Evolutionary conservation across 2,113 vertebrate genomes (phyloP).

Genomic region (Mellivora capensis): DNA sequence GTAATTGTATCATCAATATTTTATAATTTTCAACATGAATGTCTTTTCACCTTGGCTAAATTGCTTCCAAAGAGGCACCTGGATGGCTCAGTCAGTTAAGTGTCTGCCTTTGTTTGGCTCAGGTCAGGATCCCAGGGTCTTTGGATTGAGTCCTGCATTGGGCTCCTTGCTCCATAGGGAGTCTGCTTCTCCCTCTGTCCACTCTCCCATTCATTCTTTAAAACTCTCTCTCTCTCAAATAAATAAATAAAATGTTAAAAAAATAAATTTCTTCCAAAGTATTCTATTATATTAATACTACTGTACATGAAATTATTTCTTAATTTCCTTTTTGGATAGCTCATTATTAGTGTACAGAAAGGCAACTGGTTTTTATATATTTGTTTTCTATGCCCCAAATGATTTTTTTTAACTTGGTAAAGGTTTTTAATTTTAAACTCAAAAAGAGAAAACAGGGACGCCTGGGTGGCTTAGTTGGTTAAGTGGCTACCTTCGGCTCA

Average conservation of each 20-base stretch:
- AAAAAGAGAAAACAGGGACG: constrained; percentile 45
- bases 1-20: background rate
- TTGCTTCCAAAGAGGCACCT: too few relatives aligned
- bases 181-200: too few relatives aligned
- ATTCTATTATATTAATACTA: background rate
- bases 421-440: constrained; percentile 65
- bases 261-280: background rate
- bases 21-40: background rate
- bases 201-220: too few relatives aligned
- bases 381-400: background rate
- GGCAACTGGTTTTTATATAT: background rate
- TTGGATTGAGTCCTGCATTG: too few relatives aligned
- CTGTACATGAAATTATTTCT: background rate
- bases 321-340: background rate
- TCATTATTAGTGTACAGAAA: background rate
- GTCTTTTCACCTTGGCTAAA: background rate
- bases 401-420: background rate
- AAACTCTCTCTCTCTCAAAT: too few relatives aligned
- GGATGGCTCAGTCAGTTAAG: too few relatives aligned
- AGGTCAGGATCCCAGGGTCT: too few relatives aligned
- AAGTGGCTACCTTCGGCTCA: too few relatives aligned
- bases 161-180: too few relatives aligned
- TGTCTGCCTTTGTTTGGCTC: too few relatives aligned
- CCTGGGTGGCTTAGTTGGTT: too few relatives aligned
- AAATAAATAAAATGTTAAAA: too few relatives aligned